Evolutionary conservation across 2,797 vertebrate genomes (phyloP), one percentile per base, ranked within the genome.

Genomic region (Tadarida brasiliensis): DNA sequence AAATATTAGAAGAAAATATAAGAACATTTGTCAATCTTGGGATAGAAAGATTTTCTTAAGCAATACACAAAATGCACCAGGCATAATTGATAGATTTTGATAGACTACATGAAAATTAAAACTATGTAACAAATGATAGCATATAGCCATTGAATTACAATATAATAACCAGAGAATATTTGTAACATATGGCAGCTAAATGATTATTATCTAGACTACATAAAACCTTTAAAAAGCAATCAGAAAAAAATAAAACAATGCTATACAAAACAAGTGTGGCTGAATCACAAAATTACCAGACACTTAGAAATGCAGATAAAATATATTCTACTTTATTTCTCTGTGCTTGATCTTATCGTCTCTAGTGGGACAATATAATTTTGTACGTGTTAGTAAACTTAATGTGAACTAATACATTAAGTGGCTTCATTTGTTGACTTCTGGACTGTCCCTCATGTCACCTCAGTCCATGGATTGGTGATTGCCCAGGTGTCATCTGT

Each of bases 131-230:
- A 76, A 17, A 12, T 49, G 39, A 35, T 54, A 20, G 12, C 24
- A 47, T 63, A 89, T 86, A 92, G 61, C 26, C n/a, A 80, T 67
- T 86, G 74, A n/a, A 54, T 39, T n/a, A 47, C 20, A 63, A 28
- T 30, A 51, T 47, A 92, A n/a, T 87, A 83, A 70, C 30, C 20
- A 80, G 82, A 81, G 92, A 83, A 92, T 89, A 82, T 74, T 87
- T 87, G 14, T 77, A 35, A 70, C 65, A 16, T n/a, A 5, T 74
- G 51, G 28, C 7, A 54, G 74, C 78, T 96, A 68, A 91, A 94
- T 67, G 63, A 22, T 78, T 73, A 84, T 35, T 83, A 89, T 83
- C 68, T 14, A 39, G 26, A 51, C 30, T 67, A 47, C 44, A 35
- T n/a, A n/a, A 94, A 83, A 30, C 24, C 56, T 81, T 44, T 28